phyloP scores from a whole-genome alignment of 1,140 invertebrate genomes.

The Heliconius himera region DNA sequence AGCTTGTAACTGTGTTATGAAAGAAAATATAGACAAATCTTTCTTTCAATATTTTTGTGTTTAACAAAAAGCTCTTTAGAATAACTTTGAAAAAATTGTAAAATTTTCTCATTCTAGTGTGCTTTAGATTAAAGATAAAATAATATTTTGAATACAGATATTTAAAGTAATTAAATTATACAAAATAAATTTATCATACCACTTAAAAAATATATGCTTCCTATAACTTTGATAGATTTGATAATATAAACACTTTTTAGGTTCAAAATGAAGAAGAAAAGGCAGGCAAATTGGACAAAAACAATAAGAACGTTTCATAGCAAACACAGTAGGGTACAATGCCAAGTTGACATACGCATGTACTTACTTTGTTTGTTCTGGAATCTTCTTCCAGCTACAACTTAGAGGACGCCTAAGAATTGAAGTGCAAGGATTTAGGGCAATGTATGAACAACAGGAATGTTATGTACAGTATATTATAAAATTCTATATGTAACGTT shows the following conservation, averaged over 20 bases:
- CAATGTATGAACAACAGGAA: constrained; percentile 81
- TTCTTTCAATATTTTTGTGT: no score
- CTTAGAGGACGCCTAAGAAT: neutral
- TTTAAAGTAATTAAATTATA: no score
- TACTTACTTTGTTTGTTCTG: constrained; percentile 82
- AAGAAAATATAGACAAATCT: neutral
- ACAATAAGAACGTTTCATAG: constrained; percentile 63
- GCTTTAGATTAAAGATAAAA: no score
- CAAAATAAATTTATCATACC: no score
- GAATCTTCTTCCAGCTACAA: constrained; percentile 57
- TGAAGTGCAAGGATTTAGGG: constrained; percentile 48
- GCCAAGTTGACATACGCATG: constrained; percentile 74
- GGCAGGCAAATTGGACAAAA: neutral
- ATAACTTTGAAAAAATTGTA: no score
- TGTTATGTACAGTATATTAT: constrained; percentile 79
- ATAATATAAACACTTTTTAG: no score
- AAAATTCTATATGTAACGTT: constrained; percentile 81
- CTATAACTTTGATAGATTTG: no score
- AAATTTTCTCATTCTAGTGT: no score
- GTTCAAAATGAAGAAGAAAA: neutral
- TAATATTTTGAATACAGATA: no score
- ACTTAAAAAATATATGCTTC: no score
- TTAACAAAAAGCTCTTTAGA: no score
- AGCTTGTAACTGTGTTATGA: constrained; percentile 45
- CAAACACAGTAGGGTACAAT: constrained; percentile 81